Evolutionary conservation across 1,140 invertebrate species (phyloP).

Genomic region (Euura lappo): DNA sequence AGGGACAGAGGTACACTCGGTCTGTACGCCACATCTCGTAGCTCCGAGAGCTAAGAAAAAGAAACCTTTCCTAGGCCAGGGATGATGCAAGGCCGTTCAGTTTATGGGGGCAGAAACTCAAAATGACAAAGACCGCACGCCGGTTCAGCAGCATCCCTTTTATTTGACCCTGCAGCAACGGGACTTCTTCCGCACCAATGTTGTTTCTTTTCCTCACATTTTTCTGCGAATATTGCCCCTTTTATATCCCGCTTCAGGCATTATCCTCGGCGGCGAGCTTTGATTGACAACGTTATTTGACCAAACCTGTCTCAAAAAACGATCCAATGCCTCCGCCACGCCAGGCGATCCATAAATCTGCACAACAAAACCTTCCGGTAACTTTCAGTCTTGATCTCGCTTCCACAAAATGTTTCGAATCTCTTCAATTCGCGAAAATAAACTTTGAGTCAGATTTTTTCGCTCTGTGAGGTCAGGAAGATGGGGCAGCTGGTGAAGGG

Average conservation of each 20-base stretch:
- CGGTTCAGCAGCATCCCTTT: conserved; percentile 11
- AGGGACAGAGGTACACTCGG: too few species aligned
- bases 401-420: too few species aligned
- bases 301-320: neutral
- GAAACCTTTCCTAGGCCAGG: neutral
- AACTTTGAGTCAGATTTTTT: too few species aligned
- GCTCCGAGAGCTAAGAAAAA: neutral
- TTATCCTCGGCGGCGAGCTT: neutral
- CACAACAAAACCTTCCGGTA: neutral
- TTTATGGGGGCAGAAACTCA: conserved; percentile 51
- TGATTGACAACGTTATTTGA: neutral
- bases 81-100: conserved; percentile 19
- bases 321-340: neutral
- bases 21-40: neutral
- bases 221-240: neutral
- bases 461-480: too few species aligned
- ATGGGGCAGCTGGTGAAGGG: too few species aligned
- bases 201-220: conserved; percentile 12
- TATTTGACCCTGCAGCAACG: neutral
- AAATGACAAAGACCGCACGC: conserved; percentile 41
- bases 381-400: neutral
- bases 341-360: conserved; percentile 1
- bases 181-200: conserved; percentile 1
- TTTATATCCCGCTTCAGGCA: neutral
- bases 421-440: too few species aligned